Percentiles rank a stretch among this genome's conserved stretches.
These are phyloP conservation scores for Druon quercuslanigerum DNA, from an alignment of 1,140 invertebrate genomes.

Conservation along the genomic window DNA sequence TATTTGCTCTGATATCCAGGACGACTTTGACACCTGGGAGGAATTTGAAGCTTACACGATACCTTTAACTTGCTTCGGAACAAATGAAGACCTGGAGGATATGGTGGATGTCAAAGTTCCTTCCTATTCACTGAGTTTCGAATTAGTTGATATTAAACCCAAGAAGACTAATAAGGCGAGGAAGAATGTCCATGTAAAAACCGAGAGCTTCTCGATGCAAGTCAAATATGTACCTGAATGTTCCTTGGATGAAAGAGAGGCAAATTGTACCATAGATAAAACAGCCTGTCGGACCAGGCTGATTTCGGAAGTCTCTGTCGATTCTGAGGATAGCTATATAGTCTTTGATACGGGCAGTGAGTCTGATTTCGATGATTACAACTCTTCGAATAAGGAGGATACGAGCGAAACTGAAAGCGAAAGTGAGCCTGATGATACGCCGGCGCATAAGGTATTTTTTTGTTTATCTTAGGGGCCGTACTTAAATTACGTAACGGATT, in stretches of 20 bases:
- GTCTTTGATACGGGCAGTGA: slow-evolving; percentile 61
- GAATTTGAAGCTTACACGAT: slow-evolving; percentile 39
- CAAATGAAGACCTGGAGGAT: neutral
- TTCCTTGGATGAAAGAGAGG: slow-evolving; percentile 21
- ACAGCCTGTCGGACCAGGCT: slow-evolving; percentile 44
- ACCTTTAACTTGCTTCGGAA: neutral
- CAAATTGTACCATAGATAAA: slow-evolving; percentile 26
- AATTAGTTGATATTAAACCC: slow-evolving; percentile 37
- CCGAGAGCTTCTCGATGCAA: slow-evolving; percentile 33
- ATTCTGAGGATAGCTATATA: slow-evolving; percentile 72
- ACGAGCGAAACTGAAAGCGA: slow-evolving; percentile 36
- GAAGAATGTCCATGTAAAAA: slow-evolving; percentile 5
- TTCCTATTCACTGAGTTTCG: slow-evolving; percentile 31
- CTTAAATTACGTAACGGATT: too few relatives aligned
- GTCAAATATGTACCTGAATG: slow-evolving; percentile 43
- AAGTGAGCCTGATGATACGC: slow-evolving; percentile 13
- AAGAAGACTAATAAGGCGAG: slow-evolving; percentile 36
- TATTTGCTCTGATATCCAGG: slow-evolving; percentile 51
- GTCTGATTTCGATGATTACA: slow-evolving; percentile 39
- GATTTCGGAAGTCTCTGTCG: slow-evolving; percentile 66
- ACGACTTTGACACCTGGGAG: slow-evolving; percentile 57
- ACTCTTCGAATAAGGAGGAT: slow-evolving; percentile 38
- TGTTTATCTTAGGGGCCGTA: neutral
- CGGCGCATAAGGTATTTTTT: slow-evolving; percentile 10
- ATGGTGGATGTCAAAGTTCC: neutral